Percentiles rank a stretch among this genome's conserved stretches.
Evolutionary conservation across 2,797 vertebrate species (phyloP).

Genomic region (Crypturellus tataupa): DNA sequence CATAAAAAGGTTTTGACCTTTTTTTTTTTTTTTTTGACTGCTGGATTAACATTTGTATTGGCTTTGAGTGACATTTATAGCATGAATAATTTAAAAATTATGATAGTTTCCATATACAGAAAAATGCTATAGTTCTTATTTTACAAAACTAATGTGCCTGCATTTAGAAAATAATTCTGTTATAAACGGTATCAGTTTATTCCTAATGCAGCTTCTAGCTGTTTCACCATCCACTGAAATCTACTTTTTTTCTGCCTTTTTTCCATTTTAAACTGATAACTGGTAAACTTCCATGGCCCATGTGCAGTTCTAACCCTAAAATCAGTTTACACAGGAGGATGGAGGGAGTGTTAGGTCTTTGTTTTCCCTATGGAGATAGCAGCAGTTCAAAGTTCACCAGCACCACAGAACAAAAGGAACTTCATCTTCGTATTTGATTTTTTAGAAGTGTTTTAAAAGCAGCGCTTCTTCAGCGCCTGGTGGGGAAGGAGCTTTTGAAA

Average conservation of each 20-base stretch:
- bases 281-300: not conserved
- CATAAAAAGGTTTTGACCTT: not conserved
- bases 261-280: not conserved
- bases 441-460: not conserved
- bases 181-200: not conserved
- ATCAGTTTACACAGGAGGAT: not conserved
- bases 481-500: not conserved
- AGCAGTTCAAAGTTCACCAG: not conserved
- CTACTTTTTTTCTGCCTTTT: not conserved
- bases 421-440: not conserved
- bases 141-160: not conserved
- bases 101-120: not conserved
- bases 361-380: not conserved
- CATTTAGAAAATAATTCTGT: not conserved
- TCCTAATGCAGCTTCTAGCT: not conserved
- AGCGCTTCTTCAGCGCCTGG: not conserved
- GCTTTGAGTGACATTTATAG: not conserved
- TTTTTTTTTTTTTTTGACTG: too few relatives aligned
- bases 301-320: rapidly evolving
- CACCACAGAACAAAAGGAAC: not conserved
- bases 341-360: not conserved
- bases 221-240: not conserved
- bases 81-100: not conserved
- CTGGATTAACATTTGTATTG: not conserved
- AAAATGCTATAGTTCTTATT: not conserved